These are phyloP conservation scores for Podargus strigoides DNA, from an alignment of 2,797 vertebrate species.

Conservation along the genomic window DNA sequence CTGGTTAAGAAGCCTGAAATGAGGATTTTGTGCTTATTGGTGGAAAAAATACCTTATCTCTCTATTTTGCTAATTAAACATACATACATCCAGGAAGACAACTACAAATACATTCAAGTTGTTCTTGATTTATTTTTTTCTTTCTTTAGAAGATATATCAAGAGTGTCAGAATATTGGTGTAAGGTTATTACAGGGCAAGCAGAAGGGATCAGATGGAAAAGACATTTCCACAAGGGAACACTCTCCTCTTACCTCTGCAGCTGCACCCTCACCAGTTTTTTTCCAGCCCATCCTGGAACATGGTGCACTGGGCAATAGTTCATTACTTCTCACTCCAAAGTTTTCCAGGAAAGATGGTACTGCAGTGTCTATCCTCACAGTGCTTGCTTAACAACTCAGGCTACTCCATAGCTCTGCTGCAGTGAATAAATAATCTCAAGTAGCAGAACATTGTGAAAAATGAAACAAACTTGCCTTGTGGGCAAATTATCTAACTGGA, in stretches of 20 bases:
- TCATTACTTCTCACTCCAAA: neutral
- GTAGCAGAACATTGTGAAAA: slow-evolving; percentile 55
- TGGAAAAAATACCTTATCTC: neutral
- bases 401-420: slow-evolving; percentile 28
- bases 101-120: neutral
- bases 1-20: neutral
- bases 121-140: neutral
- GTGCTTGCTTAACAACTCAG: slow-evolving; percentile 25
- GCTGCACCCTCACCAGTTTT: neutral
- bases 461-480: slow-evolving; percentile 28
- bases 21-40: neutral
- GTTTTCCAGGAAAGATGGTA: neutral
- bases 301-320: neutral
- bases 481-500: slow-evolving; percentile 60
- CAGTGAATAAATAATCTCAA: slow-evolving; percentile 62
- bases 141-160: neutral
- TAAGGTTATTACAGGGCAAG: neutral
- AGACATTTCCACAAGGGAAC: neutral
- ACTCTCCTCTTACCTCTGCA: slow-evolving; percentile 53
- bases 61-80: neutral
- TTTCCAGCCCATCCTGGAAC: neutral
- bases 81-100: neutral
- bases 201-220: neutral
- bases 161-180: neutral
- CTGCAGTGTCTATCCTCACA: slow-evolving; percentile 3